Evolutionary conservation across 2,113 vertebrate genomes (phyloP), one percentile per base, ranked within the genome.

Genomic region (Gallinago jamesoni): DNA sequence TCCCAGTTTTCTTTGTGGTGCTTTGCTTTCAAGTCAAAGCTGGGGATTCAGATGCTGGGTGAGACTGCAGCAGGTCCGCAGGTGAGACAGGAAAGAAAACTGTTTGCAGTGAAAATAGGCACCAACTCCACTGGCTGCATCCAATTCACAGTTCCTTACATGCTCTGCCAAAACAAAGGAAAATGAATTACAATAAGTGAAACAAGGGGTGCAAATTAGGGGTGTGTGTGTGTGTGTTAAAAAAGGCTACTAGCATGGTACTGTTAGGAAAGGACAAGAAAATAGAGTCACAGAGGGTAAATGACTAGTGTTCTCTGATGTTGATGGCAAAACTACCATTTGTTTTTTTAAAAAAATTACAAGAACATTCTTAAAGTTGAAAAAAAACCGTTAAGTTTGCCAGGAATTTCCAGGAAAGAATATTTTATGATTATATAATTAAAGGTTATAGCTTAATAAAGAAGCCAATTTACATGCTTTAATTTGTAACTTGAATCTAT

Each of bases 21-120:
- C 69, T 93, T 87, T 68, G 23, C 89, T 94, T 95, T 94, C 47
- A 86, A 77, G 80, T 90, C 57, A 89, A 92, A 95, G 28, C 75
- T 79, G 53, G 28, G 77, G 60, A 84, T 80, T 87, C 35, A 19
- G 35, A 47, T 12, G 35, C 63, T 69, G 70, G 28, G 62, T 89
- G 82, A 91, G 75, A 69, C 57, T 74, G 28, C 59, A 85, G 59
- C 35, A 88, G 57, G 57, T 85, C 81, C 45, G 93, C 78, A 75
- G 68, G 84, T 77, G 63, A 82, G 57, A 59, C 27, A 60, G 82
- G 35, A 66, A 78, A 82, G 84, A 90, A 87, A 90, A 53, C 33
- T 74, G 23, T 69, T 66, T 84, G 6, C 11, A 72, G 75, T 64
- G 87, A 93, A 97, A 96, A 68, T 7, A 57, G 80, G 48, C 45